Conservation (phyloP, 2,797 vertebrate genomes). For the Pipistrellus pygmaeus region DNA sequence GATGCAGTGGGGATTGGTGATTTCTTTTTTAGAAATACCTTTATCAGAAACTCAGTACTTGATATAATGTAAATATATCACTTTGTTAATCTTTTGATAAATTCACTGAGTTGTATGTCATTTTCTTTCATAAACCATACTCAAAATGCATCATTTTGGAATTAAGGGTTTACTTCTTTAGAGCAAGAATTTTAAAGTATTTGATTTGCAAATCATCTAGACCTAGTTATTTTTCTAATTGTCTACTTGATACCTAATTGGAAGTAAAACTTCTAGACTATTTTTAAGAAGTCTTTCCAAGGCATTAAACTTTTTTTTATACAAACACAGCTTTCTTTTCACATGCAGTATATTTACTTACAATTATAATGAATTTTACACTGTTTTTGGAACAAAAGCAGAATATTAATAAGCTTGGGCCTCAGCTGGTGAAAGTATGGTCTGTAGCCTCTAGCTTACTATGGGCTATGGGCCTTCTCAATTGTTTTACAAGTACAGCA, state of each 20-base stretch:
- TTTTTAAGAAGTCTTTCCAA: conserved; percentile 30
- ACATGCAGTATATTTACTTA: conserved; percentile 8
- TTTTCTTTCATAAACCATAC: conserved; percentile 38
- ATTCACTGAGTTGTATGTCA: conserved; percentile 14
- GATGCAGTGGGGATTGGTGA: background rate
- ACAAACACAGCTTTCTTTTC: conserved; percentile 25
- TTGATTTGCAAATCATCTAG: conserved; percentile 33
- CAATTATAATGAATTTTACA: background rate
- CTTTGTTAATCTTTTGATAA: background rate
- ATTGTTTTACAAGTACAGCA: background rate
- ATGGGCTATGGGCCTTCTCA: background rate
- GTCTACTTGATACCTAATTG: background rate
- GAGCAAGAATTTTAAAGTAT: conserved; percentile 38
- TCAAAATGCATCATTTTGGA: conserved; percentile 10
- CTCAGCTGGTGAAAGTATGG: background rate
- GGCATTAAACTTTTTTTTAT: conserved; percentile 17
- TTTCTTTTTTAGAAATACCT: conserved; percentile 20
- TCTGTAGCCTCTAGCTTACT: background rate
- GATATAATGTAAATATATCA: background rate
- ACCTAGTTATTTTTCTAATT: background rate
- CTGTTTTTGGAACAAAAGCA: conserved; percentile 12
- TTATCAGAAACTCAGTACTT: background rate
- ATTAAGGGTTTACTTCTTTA: conserved; percentile 47
- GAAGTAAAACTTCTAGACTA: background rate
- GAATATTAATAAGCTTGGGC: background rate